Percentiles rank a stretch among this genome's conserved stretches.
Evolutionary conservation across 2,113 vertebrate genomes (phyloP).

Genomic region (Lucifuga dentata): DNA sequence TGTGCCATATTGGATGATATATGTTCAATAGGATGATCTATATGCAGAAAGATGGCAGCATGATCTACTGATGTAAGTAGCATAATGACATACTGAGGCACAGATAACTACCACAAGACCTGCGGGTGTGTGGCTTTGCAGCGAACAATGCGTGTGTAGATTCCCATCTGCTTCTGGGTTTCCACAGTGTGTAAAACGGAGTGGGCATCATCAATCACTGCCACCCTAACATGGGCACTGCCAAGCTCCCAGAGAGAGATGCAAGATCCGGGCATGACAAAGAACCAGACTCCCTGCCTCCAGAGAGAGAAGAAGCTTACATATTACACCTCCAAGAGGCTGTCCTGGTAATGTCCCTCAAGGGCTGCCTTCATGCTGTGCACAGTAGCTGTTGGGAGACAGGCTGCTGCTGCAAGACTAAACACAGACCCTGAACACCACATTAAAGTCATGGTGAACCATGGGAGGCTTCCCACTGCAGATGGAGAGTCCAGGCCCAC

Average conservation of each 20-base stretch:
- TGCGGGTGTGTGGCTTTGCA: constrained; percentile 32
- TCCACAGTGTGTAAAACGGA: constrained; percentile 74
- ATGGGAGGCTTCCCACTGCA: constrained; percentile 64
- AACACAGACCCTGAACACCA: constrained; percentile 68
- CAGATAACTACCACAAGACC: constrained; percentile 43
- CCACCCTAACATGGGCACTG: constrained; percentile 74
- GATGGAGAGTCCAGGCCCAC: constrained; percentile 65
- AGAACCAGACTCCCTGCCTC: constrained; percentile 69
- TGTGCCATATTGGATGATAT: constrained; percentile 29
- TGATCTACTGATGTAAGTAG: constrained; percentile 35
- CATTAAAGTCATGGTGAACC: constrained; percentile 67
- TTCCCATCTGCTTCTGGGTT: constrained; percentile 68
- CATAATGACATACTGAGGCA: constrained; percentile 29
- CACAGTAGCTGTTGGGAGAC: constrained; percentile 64
- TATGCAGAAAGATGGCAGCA: not conserved
- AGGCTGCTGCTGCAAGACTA: constrained; percentile 55
- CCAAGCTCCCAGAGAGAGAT: constrained; percentile 71
- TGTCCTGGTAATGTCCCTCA: constrained; percentile 71
- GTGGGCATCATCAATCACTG: constrained; percentile 79
- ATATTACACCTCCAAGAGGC: constrained; percentile 70
- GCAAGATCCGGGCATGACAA: constrained; percentile 65
- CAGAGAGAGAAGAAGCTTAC: constrained; percentile 64
- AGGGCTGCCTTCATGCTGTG: constrained; percentile 72
- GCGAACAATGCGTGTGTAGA: constrained; percentile 61
- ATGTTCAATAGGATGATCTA: constrained; percentile 31